Percentiles rank a stretch among this genome's conserved stretches.
Conservation (phyloP, 2,888 invertebrate genomes). For the Therioaphis trifolii region DNA sequence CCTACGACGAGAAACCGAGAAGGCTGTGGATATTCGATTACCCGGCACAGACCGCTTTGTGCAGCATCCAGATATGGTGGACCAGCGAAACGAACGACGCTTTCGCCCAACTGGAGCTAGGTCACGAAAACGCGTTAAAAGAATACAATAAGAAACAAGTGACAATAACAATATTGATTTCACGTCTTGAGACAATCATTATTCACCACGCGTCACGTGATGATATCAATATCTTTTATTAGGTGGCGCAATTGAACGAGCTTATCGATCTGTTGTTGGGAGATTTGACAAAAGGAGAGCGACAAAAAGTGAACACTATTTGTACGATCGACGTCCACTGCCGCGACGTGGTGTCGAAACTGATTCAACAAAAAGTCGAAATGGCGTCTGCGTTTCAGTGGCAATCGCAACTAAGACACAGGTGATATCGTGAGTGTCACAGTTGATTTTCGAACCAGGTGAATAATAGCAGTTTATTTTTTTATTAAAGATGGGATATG, state of each 20-base stretch:
- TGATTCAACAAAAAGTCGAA: slow-evolving; percentile 86
- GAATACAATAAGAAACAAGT: slow-evolving; percentile 89
- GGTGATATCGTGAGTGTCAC: no score
- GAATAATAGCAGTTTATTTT: no score
- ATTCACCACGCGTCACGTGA: no score
- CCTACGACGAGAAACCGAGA: slow-evolving; percentile 89
- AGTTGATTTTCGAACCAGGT: no score
- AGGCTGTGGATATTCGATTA: slow-evolving; percentile 94
- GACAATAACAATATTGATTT: no score
- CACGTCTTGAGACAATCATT: no score
- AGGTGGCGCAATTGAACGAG: slow-evolving; percentile 82
- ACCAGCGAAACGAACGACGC: slow-evolving; percentile 91
- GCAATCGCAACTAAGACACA: slow-evolving; percentile 88
- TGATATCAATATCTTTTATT: slow-evolving; percentile 41
- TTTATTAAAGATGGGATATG: slow-evolving; percentile 84
- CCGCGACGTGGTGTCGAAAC: slow-evolving; percentile 89
- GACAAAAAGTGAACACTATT: slow-evolving; percentile 96
- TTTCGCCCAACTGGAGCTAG: slow-evolving; percentile 89
- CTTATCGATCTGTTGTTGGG: slow-evolving; percentile 86
- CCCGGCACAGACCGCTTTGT: slow-evolving; percentile 90
- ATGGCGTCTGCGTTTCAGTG: slow-evolving; percentile 84
- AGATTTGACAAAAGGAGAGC: slow-evolving; percentile 82
- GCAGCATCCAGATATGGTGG: slow-evolving; percentile 97
- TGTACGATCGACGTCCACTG: slow-evolving; percentile 97
- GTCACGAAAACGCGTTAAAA: slow-evolving; percentile 91